Base-by-base conservation (phyloP, 2,888 invertebrate genomes). In the Trachelus tabidus region DNA sequence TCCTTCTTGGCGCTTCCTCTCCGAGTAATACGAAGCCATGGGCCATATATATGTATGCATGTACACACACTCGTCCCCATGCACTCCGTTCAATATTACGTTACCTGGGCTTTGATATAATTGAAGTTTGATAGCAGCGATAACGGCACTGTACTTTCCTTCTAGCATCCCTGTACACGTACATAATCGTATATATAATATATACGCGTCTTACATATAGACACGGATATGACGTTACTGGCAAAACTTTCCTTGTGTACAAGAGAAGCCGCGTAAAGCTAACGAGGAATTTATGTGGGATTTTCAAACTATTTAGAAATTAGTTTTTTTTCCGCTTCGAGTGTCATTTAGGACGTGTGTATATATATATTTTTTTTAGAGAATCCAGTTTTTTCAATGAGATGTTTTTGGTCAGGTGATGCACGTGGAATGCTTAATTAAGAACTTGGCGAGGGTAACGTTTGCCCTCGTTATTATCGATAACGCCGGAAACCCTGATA, bases 401-500 rank as follows among this genome's bases (percentile, higher is more conserved):
- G 6, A 56, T 56, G 9, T 56, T 56, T 56, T 56, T 56, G 40
- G 40, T 56, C 40, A 56, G 40, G 40, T 56, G 23, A 56, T 56
- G 40, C 40, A 56, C 23, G 40, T 56, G 40, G 40, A 56, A 56
- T 56, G 23, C 40, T 56, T 56, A 23, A 56, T 56, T 56, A 56
- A 23, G 40, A 23, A 56, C 23, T 56, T 56, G 40, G 6, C 40
- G 40, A 34, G 71, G 71, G 71, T 71, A 31, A 31, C 31, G 71
- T 71, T 33, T 71, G 71, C 71, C 31, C 71, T 71, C 71, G 71
- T 81, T 80, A 81, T 87, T 89, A 89, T 89, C 89, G 83, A 82
- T 77, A 79, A 83, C 84, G 79, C 86, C 88, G 89, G 89, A 89
- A 88, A 82, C 77, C 80, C 83, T 77, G 89, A 89, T 89, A 89